Evolutionary conservation across 2,797 vertebrate genomes (phyloP).

Genomic region (Trematomus bernacchii): DNA sequence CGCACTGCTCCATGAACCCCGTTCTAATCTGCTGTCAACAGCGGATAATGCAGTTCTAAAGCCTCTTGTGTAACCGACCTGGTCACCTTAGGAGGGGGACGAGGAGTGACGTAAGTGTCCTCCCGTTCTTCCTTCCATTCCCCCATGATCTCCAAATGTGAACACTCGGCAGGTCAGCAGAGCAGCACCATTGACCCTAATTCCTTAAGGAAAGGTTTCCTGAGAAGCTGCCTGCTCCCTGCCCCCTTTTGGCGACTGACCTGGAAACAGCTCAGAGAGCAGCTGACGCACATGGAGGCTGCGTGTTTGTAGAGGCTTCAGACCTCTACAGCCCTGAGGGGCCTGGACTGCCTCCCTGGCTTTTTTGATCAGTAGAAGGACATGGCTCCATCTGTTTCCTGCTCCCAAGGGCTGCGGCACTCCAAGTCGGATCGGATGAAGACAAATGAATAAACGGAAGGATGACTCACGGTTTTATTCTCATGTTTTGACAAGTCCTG

Average conservation of each 20-base stretch:
- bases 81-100: slow-evolving; percentile 45
- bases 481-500: slow-evolving; percentile 64
- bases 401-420: slow-evolving; percentile 36
- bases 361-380: slow-evolving; percentile 63
- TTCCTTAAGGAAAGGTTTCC: slow-evolving; percentile 74
- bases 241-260: slow-evolving; percentile 54
- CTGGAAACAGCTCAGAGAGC: slow-evolving; percentile 62
- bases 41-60: slow-evolving; percentile 59
- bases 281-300: slow-evolving; percentile 45
- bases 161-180: slow-evolving; percentile 32
- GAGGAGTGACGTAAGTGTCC: slow-evolving; percentile 63
- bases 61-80: slow-evolving; percentile 71
- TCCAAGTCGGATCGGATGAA: slow-evolving; percentile 55
- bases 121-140: slow-evolving; percentile 57
- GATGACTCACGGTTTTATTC: slow-evolving; percentile 64
- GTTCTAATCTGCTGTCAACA: slow-evolving; percentile 40
- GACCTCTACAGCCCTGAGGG: slow-evolving; percentile 15
- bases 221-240: slow-evolving; percentile 30
- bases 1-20: slow-evolving; percentile 30
- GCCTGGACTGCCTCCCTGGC: slow-evolving; percentile 19
- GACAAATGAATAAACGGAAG: slow-evolving; percentile 61
- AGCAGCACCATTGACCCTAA: slow-evolving; percentile 51
- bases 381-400: slow-evolving; percentile 78
- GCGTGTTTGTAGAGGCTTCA: slow-evolving; percentile 23
- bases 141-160: slow-evolving; percentile 60